Percentiles rank a stretch among this genome's conserved stretches.
These are phyloP conservation scores for Diadegma fenestrale DNA, from an alignment of 2,888 invertebrate species.

Conservation along the genomic window DNA sequence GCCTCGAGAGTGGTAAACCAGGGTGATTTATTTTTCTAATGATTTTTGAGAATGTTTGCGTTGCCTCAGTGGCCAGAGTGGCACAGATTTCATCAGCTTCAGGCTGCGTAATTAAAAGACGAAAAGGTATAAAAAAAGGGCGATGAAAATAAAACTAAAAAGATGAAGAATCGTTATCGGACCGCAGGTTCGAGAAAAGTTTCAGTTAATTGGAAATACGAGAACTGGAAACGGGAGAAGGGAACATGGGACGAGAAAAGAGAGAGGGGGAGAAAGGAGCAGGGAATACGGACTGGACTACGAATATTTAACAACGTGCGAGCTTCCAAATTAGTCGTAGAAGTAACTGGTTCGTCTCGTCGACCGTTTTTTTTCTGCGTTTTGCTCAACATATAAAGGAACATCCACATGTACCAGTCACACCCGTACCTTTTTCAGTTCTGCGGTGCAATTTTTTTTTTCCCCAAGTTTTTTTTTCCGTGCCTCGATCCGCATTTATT, in stretches of 20 bases:
- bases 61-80: not conserved
- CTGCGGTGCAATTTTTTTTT: slow-evolving; percentile 39
- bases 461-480: slow-evolving; percentile 23
- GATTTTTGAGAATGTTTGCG: slow-evolving; percentile 7
- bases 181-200: slow-evolving; percentile 57
- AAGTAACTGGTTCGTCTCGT: slow-evolving; percentile 65
- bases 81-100: slow-evolving; percentile 26
- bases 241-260: slow-evolving; percentile 12
- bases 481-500: slow-evolving; percentile 62
- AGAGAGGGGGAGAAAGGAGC: slow-evolving; percentile 15
- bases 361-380: slow-evolving; percentile 39
- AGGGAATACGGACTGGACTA: slow-evolving; percentile 47
- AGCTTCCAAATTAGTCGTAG: slow-evolving; percentile 68
- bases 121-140: slow-evolving; percentile 16
- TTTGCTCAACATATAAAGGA: slow-evolving; percentile 8
- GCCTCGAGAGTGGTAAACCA: not conserved
- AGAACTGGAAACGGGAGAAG: slow-evolving; percentile 43
- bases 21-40: slow-evolving; percentile 4
- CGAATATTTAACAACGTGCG: slow-evolving; percentile 67
- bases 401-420: slow-evolving; percentile 26
- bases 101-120: slow-evolving; percentile 42
- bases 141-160: slow-evolving; percentile 10
- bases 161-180: slow-evolving; percentile 58
- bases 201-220: slow-evolving; percentile 68
- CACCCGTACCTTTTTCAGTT: slow-evolving; percentile 44